phyloP scores from a whole-genome alignment of 2,797 vertebrate genomes.

The Sylvilagus floridanus region DNA sequence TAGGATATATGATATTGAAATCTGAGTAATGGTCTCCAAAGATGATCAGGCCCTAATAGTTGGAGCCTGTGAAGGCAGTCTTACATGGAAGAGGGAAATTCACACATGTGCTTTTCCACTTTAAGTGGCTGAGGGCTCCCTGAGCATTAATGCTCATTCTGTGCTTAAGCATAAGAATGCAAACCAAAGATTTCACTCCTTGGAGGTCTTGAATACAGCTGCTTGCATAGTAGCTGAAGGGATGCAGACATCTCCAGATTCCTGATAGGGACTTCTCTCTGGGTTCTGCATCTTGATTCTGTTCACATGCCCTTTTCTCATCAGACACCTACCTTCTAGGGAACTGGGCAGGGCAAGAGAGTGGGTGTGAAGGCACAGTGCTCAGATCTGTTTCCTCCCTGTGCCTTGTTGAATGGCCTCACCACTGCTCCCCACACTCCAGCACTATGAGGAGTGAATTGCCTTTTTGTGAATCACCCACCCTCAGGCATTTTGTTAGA shows the following conservation, averaged over 20 bases:
- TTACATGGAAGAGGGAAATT: background rate
- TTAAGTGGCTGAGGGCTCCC: background rate
- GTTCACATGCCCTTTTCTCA: background rate
- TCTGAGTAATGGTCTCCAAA: background rate
- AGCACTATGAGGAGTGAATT: background rate
- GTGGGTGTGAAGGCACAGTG: background rate
- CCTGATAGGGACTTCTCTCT: background rate
- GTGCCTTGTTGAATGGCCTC: background rate
- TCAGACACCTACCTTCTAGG: background rate
- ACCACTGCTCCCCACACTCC: no score
- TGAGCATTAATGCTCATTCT: background rate
- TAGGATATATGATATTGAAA: background rate
- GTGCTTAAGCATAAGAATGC: background rate
- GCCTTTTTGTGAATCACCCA: background rate
- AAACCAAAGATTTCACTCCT: background rate
- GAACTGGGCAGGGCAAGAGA: background rate
- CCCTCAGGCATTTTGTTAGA: background rate
- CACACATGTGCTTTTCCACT: background rate
- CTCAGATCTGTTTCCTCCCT: background rate
- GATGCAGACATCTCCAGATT: background rate
- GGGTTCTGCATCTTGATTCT: no score
- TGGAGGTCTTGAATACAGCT: background rate
- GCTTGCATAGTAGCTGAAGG: background rate
- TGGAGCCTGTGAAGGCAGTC: background rate
- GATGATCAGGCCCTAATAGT: background rate